These are phyloP conservation scores for Zophobas atratus DNA, from an alignment of 1,140 invertebrate genomes.

Conservation along the genomic window DNA sequence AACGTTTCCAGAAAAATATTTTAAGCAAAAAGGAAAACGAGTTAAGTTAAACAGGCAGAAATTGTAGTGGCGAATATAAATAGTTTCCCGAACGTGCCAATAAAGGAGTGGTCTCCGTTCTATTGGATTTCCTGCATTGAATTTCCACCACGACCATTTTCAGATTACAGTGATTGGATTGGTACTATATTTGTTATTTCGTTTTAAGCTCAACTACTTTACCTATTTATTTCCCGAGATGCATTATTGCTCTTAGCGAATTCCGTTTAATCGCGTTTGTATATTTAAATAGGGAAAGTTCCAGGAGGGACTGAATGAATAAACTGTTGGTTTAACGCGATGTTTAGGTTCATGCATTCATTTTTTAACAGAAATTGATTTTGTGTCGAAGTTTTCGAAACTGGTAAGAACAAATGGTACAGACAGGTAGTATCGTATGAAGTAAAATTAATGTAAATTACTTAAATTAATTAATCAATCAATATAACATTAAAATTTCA, in stretches of 20 bases:
- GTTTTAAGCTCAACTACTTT: conserved; percentile 47
- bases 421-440: too few relatives aligned
- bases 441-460: too few relatives aligned
- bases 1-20: conserved; percentile 7
- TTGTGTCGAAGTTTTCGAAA: too few relatives aligned
- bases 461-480: too few relatives aligned
- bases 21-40: conserved; percentile 26
- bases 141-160: conserved; percentile 46
- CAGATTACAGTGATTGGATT: conserved; percentile 56
- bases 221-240: conserved; percentile 33
- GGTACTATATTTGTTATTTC: conserved; percentile 52
- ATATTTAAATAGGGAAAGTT: too few relatives aligned
- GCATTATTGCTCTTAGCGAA: background rate
- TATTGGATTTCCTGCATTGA: conserved; percentile 54
- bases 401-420: too few relatives aligned
- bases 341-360: too few relatives aligned
- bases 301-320: too few relatives aligned
- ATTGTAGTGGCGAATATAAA: conserved; percentile 52
- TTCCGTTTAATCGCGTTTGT: too few relatives aligned
- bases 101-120: conserved; percentile 52
- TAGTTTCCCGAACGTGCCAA: conserved; percentile 43
- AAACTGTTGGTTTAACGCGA: too few relatives aligned
- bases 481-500: too few relatives aligned
- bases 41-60: conserved; percentile 46
- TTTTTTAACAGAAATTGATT: too few relatives aligned